Evolutionary conservation across 2,888 invertebrate species (phyloP), one percentile per base, ranked within the genome.

Genomic region (Nomada hirtipes): DNA sequence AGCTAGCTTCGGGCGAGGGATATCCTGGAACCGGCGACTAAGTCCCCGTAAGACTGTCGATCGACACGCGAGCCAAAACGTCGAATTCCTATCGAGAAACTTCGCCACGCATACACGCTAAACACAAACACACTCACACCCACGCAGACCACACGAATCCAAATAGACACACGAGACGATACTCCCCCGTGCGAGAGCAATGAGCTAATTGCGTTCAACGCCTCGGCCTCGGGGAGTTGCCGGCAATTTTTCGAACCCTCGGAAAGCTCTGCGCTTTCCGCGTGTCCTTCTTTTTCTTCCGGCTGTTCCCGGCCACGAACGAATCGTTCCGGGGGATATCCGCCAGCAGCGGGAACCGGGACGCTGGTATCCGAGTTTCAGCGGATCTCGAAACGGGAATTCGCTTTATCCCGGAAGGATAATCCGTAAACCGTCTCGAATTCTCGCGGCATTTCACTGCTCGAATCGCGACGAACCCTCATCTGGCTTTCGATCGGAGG

Each of bases 121-220:
- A 26, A 50, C 26, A n/a, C 53, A 63, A 36, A 23, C 36, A 26
- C 23, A 59, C 64, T 13, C 15, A 36, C 26, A 36, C 36, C 36
- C 47, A 47, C 47, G 15, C 47, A 3, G 2, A 47, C 47, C 47
- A 47, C 13, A 47, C 47, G 47, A 47, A 47, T 15, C 47, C 47
- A 15, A 15, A 11, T 47, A 11, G 47, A 10, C 15, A 15, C 47
- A 47, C 23, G 53, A 63, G n/a, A 47, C 15, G 63, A 18, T 36
- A 65, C 65, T 61, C 26, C 18, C n/a, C 61, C 68, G 79, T 64
- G 73, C 69, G 68, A 80, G 57, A 73, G 65, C 72, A 63, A 61
- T 13, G 70, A 55, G 70, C 59, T 83, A 83, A 83, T 83, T 83
- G 77, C 83, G 77, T 77, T 81, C 70, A 70, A 77, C 77, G 83